Conservation (phyloP, 2,888 invertebrate genomes). For the Chaitophorus viminalis region DNA sequence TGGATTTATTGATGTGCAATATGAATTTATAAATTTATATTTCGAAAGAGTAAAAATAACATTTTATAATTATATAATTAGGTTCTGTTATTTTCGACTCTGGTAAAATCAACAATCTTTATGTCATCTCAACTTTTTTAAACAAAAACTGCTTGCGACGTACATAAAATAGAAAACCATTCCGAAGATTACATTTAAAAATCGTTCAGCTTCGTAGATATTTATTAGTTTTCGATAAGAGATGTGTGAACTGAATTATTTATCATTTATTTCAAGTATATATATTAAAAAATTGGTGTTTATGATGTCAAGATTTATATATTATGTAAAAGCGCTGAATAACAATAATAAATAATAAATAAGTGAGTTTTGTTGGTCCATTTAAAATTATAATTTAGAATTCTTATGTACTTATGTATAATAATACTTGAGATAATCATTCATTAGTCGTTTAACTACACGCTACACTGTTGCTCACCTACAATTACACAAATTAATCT, state of each 20-base stretch:
- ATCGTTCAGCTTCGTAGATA: not conserved
- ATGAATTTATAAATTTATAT: too few species aligned
- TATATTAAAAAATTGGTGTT: not conserved
- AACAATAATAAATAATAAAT: not conserved
- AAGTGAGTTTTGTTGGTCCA: not conserved
- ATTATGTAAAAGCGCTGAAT: not conserved
- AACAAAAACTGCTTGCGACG: not conserved
- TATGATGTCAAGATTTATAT: not conserved
- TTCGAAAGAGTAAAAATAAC: too few species aligned
- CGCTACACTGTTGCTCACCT: too few species aligned
- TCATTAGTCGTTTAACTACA: too few species aligned
- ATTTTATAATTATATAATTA: too few species aligned
- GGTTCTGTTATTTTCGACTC: too few species aligned
- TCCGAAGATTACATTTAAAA: constrained; percentile 30
- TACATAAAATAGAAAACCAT: not conserved
- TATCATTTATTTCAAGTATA: not conserved
- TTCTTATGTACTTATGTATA: not conserved
- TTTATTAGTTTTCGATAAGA: constrained; percentile 2
- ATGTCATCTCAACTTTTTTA: too few species aligned
- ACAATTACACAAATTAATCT: too few species aligned
- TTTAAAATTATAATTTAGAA: not conserved
- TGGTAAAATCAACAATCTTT: too few species aligned
- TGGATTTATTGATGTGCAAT: too few species aligned
- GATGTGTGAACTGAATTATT: constrained; percentile 5
- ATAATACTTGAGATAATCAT: not conserved